phyloP scores from a whole-genome alignment of 2,797 vertebrate species.

The Takifugu ocellatus region DNA sequence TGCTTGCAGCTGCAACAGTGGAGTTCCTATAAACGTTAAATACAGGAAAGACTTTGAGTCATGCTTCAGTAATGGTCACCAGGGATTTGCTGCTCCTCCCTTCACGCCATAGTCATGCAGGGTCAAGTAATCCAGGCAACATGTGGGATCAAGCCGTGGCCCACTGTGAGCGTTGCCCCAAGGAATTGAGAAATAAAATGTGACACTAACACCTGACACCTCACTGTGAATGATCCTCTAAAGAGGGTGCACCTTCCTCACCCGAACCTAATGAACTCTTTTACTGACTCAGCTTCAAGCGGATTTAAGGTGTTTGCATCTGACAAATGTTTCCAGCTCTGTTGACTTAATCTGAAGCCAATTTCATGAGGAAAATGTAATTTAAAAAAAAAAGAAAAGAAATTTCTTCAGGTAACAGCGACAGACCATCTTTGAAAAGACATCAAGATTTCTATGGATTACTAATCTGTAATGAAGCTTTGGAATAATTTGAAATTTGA shows the following conservation, averaged over 20 bases:
- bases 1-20: slow-evolving; percentile 7
- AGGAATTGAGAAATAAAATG: slow-evolving; percentile 37
- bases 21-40: slow-evolving; percentile 4
- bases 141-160: slow-evolving; percentile 31
- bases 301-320: slow-evolving; percentile 2
- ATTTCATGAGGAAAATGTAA: no score
- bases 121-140: slow-evolving; percentile 18
- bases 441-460: no score
- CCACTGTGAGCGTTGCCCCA: slow-evolving; percentile 13
- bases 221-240: slow-evolving; percentile 53
- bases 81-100: slow-evolving; percentile 1
- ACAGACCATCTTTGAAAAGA: no score
- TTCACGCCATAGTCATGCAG: slow-evolving; percentile 11
- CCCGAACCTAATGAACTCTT: slow-evolving; percentile 44
- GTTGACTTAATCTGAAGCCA: no score
- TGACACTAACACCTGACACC: slow-evolving; percentile 48
- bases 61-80: neutral
- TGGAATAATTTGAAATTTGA: no score
- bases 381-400: no score
- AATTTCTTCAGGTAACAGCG: no score
- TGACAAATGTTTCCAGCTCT: no score
- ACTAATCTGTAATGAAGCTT: no score
- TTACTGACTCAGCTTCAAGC: slow-evolving; percentile 31
- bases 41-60: slow-evolving; percentile 4
- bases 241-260: slow-evolving; percentile 48